Conservation (phyloP, 2,113 vertebrate genomes). For the Hippolais icterina region DNA sequence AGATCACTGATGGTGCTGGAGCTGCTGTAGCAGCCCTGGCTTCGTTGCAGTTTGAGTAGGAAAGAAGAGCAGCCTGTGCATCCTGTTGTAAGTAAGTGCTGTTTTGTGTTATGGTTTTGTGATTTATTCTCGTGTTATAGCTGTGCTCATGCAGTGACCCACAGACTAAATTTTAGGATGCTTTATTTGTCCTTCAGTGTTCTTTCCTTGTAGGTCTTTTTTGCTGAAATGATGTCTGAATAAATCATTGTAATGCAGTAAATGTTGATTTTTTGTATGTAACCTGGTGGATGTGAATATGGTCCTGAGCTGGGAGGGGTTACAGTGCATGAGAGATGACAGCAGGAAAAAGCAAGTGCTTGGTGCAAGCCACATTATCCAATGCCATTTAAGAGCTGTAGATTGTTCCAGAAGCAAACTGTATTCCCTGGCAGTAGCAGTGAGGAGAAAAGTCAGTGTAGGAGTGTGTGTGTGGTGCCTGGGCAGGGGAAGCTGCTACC, state of each 20-base stretch:
- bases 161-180: rapidly evolving
- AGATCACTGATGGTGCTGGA: neutral
- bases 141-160: neutral
- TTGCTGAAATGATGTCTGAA: neutral
- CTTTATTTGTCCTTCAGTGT: neutral
- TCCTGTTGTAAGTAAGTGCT: neutral
- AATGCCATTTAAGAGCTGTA: neutral
- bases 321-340: neutral
- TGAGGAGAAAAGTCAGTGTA: rapidly evolving
- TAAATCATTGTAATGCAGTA: neutral
- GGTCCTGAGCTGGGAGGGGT: neutral
- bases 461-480: neutral
- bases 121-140: neutral
- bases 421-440: neutral
- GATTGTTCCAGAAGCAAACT: neutral
- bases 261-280: neutral
- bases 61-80: neutral
- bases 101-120: neutral
- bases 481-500: neutral
- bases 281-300: neutral
- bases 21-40: neutral
- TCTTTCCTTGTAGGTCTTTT: neutral
- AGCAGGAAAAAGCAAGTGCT: neutral
- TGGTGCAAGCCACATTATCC: rapidly evolving
- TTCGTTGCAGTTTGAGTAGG: rapidly evolving